Evolutionary conservation across 2,113 vertebrate genomes (phyloP).

Genomic region (Athene noctua): DNA sequence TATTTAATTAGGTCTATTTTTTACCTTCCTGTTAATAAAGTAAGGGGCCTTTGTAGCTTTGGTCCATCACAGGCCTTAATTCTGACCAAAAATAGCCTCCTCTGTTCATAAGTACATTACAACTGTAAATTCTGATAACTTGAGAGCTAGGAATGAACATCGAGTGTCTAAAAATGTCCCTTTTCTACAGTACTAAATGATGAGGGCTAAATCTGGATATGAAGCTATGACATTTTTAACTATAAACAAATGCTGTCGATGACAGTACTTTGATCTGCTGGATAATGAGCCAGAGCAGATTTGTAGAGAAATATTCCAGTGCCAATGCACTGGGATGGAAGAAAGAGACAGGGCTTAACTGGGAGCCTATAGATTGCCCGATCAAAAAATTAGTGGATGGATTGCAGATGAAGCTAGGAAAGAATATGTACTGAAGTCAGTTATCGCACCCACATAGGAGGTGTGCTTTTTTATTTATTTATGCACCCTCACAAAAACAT

Average conservation of each 20-base stretch:
- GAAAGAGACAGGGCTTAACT: neutral
- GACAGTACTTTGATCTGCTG: constrained; percentile 36
- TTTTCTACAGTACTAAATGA: constrained; percentile 6
- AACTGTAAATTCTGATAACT: constrained; percentile 45
- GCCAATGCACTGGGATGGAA: neutral
- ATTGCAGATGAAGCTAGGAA: neutral
- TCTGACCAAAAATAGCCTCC: constrained; percentile 32
- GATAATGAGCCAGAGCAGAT: neutral
- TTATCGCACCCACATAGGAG: neutral
- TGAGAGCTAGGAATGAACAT: constrained; percentile 34
- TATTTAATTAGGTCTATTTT: constrained; percentile 28
- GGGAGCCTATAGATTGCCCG: neutral
- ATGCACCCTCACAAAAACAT: too few species aligned
- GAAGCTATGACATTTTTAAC: constrained; percentile 52
- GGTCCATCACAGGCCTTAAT: neutral
- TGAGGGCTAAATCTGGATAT: constrained; percentile 13
- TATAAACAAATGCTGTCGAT: constrained; percentile 30
- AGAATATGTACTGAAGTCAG: neutral
- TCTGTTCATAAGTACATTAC: neutral
- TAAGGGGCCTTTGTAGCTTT: neutral
- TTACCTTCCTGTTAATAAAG: neutral
- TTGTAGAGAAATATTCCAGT: neutral
- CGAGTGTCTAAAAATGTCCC: constrained; percentile 1
- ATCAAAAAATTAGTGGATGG: neutral
- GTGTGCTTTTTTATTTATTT: neutral